These are phyloP conservation scores for Chionodraco myersi DNA, from an alignment of 2,113 vertebrate species.

Conservation along the genomic window DNA sequence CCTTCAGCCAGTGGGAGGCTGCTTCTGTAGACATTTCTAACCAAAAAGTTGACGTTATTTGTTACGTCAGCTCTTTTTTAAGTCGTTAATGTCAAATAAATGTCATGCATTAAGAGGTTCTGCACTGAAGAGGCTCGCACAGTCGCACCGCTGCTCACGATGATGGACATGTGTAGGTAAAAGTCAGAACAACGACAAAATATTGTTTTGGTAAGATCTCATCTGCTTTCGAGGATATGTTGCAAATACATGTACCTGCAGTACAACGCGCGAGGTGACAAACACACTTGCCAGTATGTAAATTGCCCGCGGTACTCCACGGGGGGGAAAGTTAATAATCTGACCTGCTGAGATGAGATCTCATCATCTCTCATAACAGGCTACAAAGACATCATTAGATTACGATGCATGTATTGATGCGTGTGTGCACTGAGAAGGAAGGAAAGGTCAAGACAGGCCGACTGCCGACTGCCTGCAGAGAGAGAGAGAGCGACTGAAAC, in stretches of 20 bases:
- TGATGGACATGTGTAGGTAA: too few relatives aligned
- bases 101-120: too few relatives aligned
- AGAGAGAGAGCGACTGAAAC: conserved; percentile 8
- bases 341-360: conserved; percentile 62
- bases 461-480: conserved; percentile 18
- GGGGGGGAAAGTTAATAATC: conserved; percentile 51
- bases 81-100: too few relatives aligned
- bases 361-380: conserved; percentile 51
- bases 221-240: too few relatives aligned
- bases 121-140: too few relatives aligned
- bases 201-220: too few relatives aligned
- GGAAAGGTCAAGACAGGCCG: conserved; percentile 19
- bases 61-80: too few relatives aligned
- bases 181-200: too few relatives aligned
- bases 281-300: neutral
- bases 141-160: too few relatives aligned
- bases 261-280: conserved; percentile 10
- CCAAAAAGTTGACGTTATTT: too few relatives aligned
- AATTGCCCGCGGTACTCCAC: conserved; percentile 38
- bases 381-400: conserved; percentile 55
- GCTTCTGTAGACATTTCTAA: too few relatives aligned
- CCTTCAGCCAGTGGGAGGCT: too few relatives aligned
- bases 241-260: neutral
- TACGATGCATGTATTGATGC: conserved; percentile 17
- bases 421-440: conserved; percentile 24